Percentiles rank a stretch among this genome's conserved stretches.
Evolutionary conservation across 2,113 vertebrate genomes (phyloP).

Genomic region (Chloebia gouldiae): DNA sequence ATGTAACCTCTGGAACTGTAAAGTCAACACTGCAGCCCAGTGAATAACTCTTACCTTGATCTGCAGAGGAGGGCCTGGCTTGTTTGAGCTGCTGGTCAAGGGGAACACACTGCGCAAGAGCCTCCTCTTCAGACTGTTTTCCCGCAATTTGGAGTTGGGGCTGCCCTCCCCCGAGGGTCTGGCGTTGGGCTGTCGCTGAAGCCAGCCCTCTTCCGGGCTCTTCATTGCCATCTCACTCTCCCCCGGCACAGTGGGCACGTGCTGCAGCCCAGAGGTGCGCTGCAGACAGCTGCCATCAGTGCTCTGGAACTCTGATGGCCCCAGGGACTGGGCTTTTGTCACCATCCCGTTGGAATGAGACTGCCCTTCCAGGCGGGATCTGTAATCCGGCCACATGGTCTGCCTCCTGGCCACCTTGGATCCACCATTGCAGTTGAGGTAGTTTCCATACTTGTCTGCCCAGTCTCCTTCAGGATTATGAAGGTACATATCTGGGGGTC

Average conservation of each 20-base stretch:
- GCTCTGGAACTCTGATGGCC: constrained; percentile 75
- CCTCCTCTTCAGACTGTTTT: constrained; percentile 75
- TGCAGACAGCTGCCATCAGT: constrained; percentile 56
- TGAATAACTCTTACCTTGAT: constrained; percentile 67
- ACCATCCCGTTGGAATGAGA: constrained; percentile 86
- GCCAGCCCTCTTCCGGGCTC: constrained; percentile 76
- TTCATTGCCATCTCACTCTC: constrained; percentile 68
- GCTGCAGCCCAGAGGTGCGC: constrained; percentile 37
- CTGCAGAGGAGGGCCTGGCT: constrained; percentile 47
- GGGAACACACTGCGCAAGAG: constrained; percentile 74
- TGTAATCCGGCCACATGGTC: constrained; percentile 85
- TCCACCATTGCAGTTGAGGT: constrained; percentile 83
- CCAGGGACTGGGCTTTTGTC: constrained; percentile 86
- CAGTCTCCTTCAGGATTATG: constrained; percentile 85
- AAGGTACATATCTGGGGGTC: constrained; percentile 79
- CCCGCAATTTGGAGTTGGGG: constrained; percentile 68
- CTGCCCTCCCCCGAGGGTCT: constrained; percentile 75
- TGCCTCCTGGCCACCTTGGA: constrained; percentile 82
- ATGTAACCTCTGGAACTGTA: background rate
- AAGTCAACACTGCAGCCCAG: background rate
- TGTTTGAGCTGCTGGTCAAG: constrained; percentile 39
- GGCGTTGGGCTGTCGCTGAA: constrained; percentile 70
- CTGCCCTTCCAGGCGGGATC: constrained; percentile 77
- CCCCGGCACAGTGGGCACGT: background rate
- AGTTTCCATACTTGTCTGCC: constrained; percentile 74